phyloP scores from a whole-genome alignment of 2,888 invertebrate species.

The Mimumesa dahlbomi region DNA sequence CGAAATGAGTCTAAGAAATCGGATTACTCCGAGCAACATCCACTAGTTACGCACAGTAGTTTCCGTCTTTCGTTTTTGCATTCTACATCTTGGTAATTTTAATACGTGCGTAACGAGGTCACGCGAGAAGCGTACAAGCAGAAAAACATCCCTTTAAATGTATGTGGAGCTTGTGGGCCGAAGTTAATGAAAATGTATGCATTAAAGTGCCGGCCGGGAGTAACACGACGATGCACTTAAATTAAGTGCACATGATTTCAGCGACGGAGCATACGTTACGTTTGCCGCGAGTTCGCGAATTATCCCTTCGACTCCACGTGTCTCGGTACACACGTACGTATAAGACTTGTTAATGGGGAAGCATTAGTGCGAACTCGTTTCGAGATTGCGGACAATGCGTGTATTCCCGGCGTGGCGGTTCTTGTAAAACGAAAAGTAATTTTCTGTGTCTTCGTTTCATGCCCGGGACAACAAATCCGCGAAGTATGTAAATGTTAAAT shows the following conservation, averaged over 20 bases:
- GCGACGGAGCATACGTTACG: not conserved
- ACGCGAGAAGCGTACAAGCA: not conserved
- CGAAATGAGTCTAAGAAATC: not conserved
- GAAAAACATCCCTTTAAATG: not conserved
- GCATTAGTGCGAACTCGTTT: conserved; percentile 25
- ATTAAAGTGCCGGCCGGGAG: not conserved
- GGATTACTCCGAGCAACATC: too few species aligned
- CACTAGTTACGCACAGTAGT: too few species aligned
- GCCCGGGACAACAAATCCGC: too few species aligned
- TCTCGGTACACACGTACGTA: not conserved
- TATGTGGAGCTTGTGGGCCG: not conserved
- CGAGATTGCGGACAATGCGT: not conserved
- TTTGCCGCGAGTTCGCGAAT: conserved; percentile 8
- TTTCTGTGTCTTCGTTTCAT: too few species aligned
- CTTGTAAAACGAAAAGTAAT: too few species aligned
- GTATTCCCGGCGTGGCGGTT: not conserved
- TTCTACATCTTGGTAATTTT: too few species aligned
- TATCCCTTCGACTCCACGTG: too few species aligned
- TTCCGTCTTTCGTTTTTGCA: too few species aligned
- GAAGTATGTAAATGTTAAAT: too few species aligned
- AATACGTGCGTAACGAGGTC: not conserved
- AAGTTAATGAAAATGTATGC: not conserved
- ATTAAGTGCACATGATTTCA: not conserved
- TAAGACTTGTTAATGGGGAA: conserved; percentile 10
- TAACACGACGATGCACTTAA: conserved; percentile 4